Evolutionary conservation across 2,113 vertebrate genomes (phyloP).

Genomic region (Condylura cristata): DNA sequence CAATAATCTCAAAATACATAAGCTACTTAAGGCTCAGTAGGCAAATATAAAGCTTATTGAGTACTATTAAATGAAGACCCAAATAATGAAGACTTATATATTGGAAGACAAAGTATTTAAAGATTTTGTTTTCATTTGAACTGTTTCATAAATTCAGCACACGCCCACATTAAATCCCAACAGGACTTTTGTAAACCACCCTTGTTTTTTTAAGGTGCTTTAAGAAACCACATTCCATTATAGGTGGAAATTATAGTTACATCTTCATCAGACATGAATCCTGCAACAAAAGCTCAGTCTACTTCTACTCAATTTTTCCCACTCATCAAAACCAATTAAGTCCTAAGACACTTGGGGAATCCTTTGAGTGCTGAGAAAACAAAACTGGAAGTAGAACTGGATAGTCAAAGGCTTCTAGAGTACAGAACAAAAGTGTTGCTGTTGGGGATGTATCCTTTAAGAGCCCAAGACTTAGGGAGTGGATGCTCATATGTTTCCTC

Average conservation of each 20-base stretch:
- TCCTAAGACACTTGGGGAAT: not conserved
- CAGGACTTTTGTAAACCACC: not conserved
- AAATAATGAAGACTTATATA: not conserved
- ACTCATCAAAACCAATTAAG: not conserved
- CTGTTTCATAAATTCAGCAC: not conserved
- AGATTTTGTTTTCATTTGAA: not conserved
- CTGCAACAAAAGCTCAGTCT: not conserved
- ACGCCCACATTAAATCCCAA: not conserved
- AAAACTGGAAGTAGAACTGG: not conserved
- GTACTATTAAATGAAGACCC: conserved; percentile 14
- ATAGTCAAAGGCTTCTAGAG: not conserved
- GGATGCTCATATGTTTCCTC: not conserved
- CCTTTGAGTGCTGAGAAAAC: not conserved
- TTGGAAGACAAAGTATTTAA: conserved; percentile 3
- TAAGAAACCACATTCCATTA: not conserved
- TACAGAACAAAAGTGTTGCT: not conserved
- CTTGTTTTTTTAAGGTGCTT: not conserved
- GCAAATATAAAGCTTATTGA: not conserved
- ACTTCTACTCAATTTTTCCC: not conserved
- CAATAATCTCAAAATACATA: conserved; percentile 1
- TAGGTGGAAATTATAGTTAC: not conserved
- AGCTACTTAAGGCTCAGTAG: conserved; percentile 12
- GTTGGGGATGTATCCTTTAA: not conserved
- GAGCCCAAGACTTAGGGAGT: not conserved
- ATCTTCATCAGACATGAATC: not conserved